Percentiles rank a stretch among this genome's conserved stretches.
Conservation (phyloP, 2,888 invertebrate species). For the Folsomia manolachei region DNA sequence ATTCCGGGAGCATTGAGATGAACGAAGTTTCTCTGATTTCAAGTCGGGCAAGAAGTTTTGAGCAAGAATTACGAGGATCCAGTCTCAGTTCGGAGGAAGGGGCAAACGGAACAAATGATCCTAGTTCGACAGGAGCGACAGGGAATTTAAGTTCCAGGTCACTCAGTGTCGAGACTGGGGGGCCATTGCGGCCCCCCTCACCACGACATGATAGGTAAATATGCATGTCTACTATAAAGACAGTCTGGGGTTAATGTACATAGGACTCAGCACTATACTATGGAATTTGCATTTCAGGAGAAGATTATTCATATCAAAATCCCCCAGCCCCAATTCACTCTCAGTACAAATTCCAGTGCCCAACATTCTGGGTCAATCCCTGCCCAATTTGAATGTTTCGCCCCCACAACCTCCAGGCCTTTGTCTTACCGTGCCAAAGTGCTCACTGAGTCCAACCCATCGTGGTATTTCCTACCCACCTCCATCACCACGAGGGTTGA, state of each 20-base stretch:
- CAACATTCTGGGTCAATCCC: slow-evolving; percentile 66
- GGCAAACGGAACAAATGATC: slow-evolving; percentile 55
- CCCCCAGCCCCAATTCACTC: slow-evolving; percentile 67
- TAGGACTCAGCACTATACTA: not conserved
- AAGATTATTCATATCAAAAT: slow-evolving; percentile 54
- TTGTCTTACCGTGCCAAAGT: slow-evolving; percentile 56
- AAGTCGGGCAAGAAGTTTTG: slow-evolving; percentile 63
- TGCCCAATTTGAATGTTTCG: slow-evolving; percentile 68
- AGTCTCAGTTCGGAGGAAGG: slow-evolving; percentile 66
- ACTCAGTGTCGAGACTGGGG: slow-evolving; percentile 41
- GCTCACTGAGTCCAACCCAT: slow-evolving; percentile 53
- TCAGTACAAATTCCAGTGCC: slow-evolving; percentile 62
- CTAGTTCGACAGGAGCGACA: slow-evolving; percentile 53
- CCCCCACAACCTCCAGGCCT: slow-evolving; percentile 56
- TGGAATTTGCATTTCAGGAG: slow-evolving; percentile 50
- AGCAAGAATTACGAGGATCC: slow-evolving; percentile 64
- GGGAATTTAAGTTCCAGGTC: slow-evolving; percentile 25
- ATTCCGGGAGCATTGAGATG: slow-evolving; percentile 68
- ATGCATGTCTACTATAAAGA: too few relatives aligned
- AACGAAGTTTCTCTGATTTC: slow-evolving; percentile 60
- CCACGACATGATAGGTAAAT: slow-evolving; percentile 52
- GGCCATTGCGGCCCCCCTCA: slow-evolving; percentile 49
- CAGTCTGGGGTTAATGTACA: not conserved
- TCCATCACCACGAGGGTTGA: slow-evolving; percentile 63
- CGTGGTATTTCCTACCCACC: slow-evolving; percentile 77